A percentile compares a stretch with the other conserved stretches of the same genome.
Evolutionary conservation across 2,888 invertebrate genomes (phyloP).

Genomic region (Heteromurus nitidus): DNA sequence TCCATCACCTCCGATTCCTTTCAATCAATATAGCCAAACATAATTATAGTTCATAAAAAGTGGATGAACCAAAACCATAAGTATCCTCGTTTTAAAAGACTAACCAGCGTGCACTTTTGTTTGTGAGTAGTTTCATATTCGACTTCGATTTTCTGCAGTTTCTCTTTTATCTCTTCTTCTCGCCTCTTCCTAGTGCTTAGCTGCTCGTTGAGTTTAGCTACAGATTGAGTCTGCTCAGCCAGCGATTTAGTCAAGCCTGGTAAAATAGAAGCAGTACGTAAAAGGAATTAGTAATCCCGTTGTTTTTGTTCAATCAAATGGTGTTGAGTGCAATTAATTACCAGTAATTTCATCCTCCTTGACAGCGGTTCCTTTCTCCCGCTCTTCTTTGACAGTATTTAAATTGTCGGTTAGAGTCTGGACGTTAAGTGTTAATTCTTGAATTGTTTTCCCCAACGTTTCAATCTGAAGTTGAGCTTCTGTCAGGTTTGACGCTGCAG

Average conservation of each 20-base stretch:
- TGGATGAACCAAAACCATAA: not conserved
- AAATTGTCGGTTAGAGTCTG: conserved; percentile 25
- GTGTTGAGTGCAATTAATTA: not conserved
- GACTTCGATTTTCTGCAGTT: conserved; percentile 76
- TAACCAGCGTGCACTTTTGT: conserved; percentile 55
- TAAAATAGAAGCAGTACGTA: not conserved
- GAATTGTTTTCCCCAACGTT: conserved; percentile 41
- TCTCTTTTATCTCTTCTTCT: conserved; percentile 76
- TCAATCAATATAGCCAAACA: not conserved
- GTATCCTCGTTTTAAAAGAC: not conserved
- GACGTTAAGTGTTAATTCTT: conserved; percentile 48
- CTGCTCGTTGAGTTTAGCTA: conserved; percentile 75
- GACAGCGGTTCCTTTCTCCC: not conserved
- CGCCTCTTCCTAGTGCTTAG: conserved; percentile 74
- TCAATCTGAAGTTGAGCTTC: conserved; percentile 52
- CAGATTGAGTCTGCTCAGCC: conserved; percentile 8
- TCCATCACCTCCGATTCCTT: conserved; percentile 61
- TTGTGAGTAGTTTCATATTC: conserved; percentile 74
- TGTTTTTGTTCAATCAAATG: not conserved
- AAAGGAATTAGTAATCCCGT: not conserved
- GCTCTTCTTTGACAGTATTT: not conserved
- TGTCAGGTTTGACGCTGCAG: conserved; percentile 24
- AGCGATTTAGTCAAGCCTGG: conserved; percentile 39
- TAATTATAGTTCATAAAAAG: not conserved
- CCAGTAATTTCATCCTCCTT: conserved; percentile 27